Base-by-base conservation (phyloP, 2,113 vertebrate species). In the Thinocorus orbignyianus region DNA sequence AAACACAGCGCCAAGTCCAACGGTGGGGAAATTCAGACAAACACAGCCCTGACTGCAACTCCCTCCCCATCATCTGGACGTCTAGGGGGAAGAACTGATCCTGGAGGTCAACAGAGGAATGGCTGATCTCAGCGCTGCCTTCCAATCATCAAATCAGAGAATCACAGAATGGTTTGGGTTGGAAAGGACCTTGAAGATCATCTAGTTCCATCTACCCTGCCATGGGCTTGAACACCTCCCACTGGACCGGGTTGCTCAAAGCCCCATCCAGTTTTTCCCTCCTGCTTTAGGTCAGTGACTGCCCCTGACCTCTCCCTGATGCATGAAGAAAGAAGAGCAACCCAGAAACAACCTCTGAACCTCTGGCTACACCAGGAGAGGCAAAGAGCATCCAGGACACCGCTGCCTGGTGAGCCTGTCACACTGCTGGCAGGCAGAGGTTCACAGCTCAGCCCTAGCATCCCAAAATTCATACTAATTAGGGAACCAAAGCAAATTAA, bases 1-100 rank as follows among this genome's bases (percentile, higher is more conserved):
- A 54, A 31, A 42, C 42, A 51, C 0, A 0, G 1, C 42, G 19
- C 4, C 8, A 26, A 65, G 2, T 41, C 72, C 25, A 37, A 1
- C 25, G 35, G 31, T 6, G 37, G 26, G 25, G 46, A 61, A 60
- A 23, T 6, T 4, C 6, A 17, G 71, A 84, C 39, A 39, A 24
- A 16, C 0, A 0, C 3, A 39, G 11, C 37, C 37, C 22, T 12
- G 26, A 4, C 22, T 9, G 13, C 30, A 41, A 3, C 41, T 69
- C 44, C 7, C 12, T 33, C 18, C 42, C 33, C 48, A 30, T 28
- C 71, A 64, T 30, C 61, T 35, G 37, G 33, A 44, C 26, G 17
- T 71, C 31, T 24, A 9, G 1, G 19, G 46, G 11, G 19, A 31
- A 44, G 12, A 81, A 6, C 7, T 2, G 22, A 28, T 35, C 28